Percentiles rank a stretch among this genome's conserved stretches.
Conservation (phyloP, 2,888 invertebrate genomes). For the Salticus scenicus region DNA sequence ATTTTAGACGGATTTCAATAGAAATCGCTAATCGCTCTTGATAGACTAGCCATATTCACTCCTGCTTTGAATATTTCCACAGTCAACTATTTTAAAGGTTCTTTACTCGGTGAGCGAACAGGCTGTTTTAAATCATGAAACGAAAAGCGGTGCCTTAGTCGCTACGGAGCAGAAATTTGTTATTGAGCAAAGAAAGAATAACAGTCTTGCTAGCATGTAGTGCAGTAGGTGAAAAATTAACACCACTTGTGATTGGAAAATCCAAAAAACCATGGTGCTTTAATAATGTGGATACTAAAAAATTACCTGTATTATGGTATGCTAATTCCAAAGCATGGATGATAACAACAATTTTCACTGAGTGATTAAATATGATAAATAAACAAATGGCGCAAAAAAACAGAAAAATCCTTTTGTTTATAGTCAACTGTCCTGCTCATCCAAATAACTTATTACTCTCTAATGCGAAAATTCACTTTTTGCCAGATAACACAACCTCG, state of each 20-base stretch:
- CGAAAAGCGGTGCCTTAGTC: no score
- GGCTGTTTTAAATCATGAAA: no score
- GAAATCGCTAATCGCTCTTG: no score
- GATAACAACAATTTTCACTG: not conserved
- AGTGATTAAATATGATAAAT: not conserved
- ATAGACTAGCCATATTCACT: no score
- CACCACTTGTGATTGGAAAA: not conserved
- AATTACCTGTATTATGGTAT: constrained; percentile 4
- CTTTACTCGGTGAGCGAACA: no score
- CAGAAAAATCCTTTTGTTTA: not conserved
- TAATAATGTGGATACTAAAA: not conserved
- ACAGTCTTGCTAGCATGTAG: not conserved
- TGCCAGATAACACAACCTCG: not conserved
- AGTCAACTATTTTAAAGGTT: no score
- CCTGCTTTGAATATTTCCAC: no score
- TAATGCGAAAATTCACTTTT: not conserved
- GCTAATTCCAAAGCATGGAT: not conserved
- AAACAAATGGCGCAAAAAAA: not conserved
- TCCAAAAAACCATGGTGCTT: not conserved
- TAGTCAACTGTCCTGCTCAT: constrained; percentile 1
- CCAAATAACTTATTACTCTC: not conserved
- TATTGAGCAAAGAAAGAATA: not conserved
- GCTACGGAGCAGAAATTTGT: no score
- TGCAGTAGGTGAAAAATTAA: constrained; percentile 7
- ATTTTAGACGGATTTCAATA: no score